These are phyloP conservation scores for Patiria pectinifera DNA, from an alignment of 53 echinoderm and acorn worm species.

Conservation along the genomic window DNA sequence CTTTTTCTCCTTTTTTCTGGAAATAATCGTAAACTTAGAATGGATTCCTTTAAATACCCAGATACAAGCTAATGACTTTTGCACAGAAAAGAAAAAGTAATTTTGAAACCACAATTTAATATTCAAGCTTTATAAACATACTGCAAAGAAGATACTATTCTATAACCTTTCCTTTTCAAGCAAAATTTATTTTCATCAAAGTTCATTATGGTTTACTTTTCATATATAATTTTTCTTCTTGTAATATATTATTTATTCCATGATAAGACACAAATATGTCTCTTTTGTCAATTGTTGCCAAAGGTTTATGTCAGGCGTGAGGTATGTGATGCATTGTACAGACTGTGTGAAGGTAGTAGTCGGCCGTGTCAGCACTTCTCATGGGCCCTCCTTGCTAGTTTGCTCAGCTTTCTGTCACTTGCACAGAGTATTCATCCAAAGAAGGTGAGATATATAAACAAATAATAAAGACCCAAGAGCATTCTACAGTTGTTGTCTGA, in stretches of 20 bases:
- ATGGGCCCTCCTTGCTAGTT: constrained; percentile 77
- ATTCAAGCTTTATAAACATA: no score
- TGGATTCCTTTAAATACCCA: no score
- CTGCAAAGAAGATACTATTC: no score
- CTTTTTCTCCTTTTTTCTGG: no score
- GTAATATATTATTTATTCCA: neutral
- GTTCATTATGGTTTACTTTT: neutral
- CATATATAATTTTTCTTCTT: neutral
- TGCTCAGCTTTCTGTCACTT: constrained; percentile 77
- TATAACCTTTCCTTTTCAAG: no score
- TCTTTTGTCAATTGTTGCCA: neutral
- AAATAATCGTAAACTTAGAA: no score
- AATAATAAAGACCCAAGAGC: no score
- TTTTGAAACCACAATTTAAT: no score
- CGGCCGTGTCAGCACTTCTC: constrained; percentile 78
- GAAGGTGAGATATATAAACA: constrained; percentile 63
- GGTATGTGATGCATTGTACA: constrained; percentile 80
- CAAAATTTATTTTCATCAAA: no score
- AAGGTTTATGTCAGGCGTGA: constrained; percentile 82
- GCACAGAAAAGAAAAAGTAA: no score
- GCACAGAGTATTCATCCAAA: constrained; percentile 81
- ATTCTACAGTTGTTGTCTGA: no score
- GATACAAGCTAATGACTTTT: no score
- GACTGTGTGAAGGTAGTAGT: constrained; percentile 78
- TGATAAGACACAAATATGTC: neutral